These are phyloP conservation scores for Trigoniulus corallinus DNA, from an alignment of 1,140 invertebrate genomes.

Conservation along the genomic window DNA sequence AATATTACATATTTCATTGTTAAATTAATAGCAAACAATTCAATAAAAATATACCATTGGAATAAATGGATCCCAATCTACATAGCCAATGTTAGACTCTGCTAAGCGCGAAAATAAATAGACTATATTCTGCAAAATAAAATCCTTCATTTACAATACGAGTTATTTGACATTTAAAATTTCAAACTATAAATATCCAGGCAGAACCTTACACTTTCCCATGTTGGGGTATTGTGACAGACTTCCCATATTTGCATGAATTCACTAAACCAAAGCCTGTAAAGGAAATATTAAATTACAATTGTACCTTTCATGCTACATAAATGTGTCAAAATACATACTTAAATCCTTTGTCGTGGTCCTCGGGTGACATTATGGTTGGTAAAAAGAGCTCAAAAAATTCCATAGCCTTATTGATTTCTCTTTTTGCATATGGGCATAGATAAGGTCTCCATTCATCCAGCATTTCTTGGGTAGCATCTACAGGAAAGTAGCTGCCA, in stretches of 20 bases:
- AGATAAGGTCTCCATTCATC: slow-evolving; percentile 60
- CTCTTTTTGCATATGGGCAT: slow-evolving; percentile 45
- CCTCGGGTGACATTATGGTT: slow-evolving; percentile 39
- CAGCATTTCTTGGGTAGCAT: slow-evolving; percentile 71
- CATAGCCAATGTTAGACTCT: slow-evolving; percentile 55
- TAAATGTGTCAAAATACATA: slow-evolving; percentile 12
- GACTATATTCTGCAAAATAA: slow-evolving; percentile 42
- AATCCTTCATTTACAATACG: neutral
- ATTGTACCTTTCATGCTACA: neutral
- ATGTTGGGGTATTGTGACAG: slow-evolving; percentile 47
- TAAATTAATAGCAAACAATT: neutral
- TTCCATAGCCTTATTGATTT: slow-evolving; percentile 39
- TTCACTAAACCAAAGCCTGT: slow-evolving; percentile 62
- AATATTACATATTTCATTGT: slow-evolving; percentile 2
- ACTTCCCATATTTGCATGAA: slow-evolving; percentile 59
- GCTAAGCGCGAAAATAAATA: slow-evolving; percentile 54
- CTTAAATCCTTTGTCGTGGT: slow-evolving; percentile 44
- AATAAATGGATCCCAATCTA: slow-evolving; percentile 72
- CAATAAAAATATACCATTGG: slow-evolving; percentile 30
- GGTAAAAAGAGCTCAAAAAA: slow-evolving; percentile 61
- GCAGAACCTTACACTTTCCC: slow-evolving; percentile 58
- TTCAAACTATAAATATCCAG: too few species aligned
- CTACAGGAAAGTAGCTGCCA: slow-evolving; percentile 50
- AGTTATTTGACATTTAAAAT: too few species aligned
- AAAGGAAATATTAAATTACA: slow-evolving; percentile 3